Conservation (phyloP, 1,140 invertebrate species). For the Amphibalanus amphitrite region DNA sequence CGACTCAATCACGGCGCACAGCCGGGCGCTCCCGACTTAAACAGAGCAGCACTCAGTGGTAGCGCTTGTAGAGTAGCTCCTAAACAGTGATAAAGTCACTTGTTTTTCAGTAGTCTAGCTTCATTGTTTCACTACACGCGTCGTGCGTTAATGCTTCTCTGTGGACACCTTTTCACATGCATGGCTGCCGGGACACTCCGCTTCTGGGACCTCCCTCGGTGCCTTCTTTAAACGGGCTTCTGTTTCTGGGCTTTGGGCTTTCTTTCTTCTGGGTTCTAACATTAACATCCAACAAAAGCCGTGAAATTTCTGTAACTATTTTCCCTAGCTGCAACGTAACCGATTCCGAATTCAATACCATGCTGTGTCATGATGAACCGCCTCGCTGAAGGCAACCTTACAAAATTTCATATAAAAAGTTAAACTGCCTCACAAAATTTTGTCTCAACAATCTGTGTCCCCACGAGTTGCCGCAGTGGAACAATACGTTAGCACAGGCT, state of each 20-base stretch:
- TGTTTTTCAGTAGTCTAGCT: background rate
- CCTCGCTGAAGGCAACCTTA: too few species aligned
- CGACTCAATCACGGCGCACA: background rate
- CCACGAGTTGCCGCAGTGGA: background rate
- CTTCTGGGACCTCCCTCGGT: slow-evolving; percentile 1
- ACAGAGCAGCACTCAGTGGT: background rate
- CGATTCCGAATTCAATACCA: too few species aligned
- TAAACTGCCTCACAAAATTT: too few species aligned
- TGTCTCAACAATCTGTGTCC: too few species aligned
- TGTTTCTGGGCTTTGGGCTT: slow-evolving; percentile 10
- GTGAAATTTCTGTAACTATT: background rate
- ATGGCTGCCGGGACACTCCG: slow-evolving; percentile 8
- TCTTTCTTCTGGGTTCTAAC: slow-evolving; percentile 3
- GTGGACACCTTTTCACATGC: background rate
- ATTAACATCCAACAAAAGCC: background rate
- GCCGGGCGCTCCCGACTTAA: background rate
- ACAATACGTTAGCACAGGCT: background rate
- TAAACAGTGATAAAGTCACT: background rate
- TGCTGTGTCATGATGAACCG: too few species aligned
- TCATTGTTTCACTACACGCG: background rate
- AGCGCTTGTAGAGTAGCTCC: background rate
- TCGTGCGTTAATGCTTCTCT: background rate
- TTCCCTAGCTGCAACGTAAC: background rate
- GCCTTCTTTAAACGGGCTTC: background rate
- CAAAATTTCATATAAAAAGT: too few species aligned